Evolutionary conservation across 2,113 vertebrate species (phyloP).

Genomic region (Hiodon tergisus): DNA sequence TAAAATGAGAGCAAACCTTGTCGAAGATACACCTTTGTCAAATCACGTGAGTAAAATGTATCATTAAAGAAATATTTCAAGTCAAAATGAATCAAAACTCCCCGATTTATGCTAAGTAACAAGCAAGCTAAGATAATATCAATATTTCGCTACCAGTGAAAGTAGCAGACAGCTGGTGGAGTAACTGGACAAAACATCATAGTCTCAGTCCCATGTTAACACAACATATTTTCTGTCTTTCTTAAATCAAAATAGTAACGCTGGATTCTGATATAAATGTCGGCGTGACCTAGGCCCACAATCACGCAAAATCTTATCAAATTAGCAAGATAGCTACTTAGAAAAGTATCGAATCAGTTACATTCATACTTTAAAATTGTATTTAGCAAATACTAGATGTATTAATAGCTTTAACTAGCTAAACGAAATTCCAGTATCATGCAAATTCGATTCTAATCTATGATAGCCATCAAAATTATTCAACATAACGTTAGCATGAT

Average conservation of each 20-base stretch:
- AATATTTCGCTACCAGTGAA: not conserved
- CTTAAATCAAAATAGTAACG: not conserved
- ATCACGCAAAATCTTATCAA: not conserved
- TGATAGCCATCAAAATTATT: not conserved
- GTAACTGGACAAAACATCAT: too few species aligned
- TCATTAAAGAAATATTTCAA: too few species aligned
- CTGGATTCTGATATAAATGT: not conserved
- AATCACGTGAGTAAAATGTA: too few species aligned
- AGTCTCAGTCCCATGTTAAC: too few species aligned
- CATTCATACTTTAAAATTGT: too few species aligned
- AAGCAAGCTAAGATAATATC: not conserved
- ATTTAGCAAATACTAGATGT: too few species aligned
- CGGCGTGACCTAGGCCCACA: not conserved
- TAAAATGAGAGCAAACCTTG: too few species aligned
- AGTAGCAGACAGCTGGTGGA: not conserved
- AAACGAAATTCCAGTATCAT: conserved; percentile 1
- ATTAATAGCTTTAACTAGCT: not conserved
- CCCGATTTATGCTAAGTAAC: too few species aligned
- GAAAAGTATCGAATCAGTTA: too few species aligned
- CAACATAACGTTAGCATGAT: not conserved
- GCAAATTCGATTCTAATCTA: not conserved
- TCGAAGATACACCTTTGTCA: too few species aligned
- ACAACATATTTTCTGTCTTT: too few species aligned
- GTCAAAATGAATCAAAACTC: too few species aligned
- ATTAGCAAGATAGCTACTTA: not conserved